Evolutionary conservation across 2,888 invertebrate genomes (phyloP).

Genomic region (Caenorhabditis sp.): DNA sequence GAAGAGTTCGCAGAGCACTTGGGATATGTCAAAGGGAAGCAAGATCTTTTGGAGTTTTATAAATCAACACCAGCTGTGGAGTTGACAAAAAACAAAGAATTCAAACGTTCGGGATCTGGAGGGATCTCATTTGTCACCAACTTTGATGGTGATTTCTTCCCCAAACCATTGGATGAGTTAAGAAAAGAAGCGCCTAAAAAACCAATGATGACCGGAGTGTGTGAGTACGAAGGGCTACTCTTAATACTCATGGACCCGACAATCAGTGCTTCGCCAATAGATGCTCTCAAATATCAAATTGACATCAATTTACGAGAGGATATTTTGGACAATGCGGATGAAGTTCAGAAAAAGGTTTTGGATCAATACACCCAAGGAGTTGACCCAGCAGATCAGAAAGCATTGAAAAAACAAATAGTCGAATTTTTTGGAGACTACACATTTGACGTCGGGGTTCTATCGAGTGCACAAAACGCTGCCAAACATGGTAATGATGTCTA

Average conservation of each 20-base stretch:
- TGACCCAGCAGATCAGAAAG: slow-evolving; percentile 14
- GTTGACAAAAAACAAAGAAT: slow-evolving; percentile 5
- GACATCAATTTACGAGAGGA: slow-evolving; percentile 8
- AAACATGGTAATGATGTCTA: slow-evolving; percentile 39
- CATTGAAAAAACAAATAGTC: slow-evolving; percentile 8
- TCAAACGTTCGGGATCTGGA: slow-evolving; percentile 17
- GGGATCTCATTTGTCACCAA: slow-evolving; percentile 9
- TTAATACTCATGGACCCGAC: neutral
- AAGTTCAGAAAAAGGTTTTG: slow-evolving; percentile 19
- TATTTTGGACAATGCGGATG: slow-evolving; percentile 8
- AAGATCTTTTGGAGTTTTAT: slow-evolving; percentile 8
- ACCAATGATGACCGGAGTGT: slow-evolving; percentile 15
- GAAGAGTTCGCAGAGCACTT: slow-evolving; percentile 11
- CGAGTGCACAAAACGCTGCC: slow-evolving; percentile 27
- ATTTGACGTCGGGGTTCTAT: slow-evolving; percentile 26
- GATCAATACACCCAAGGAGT: slow-evolving; percentile 27
- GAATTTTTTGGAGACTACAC: slow-evolving; percentile 34
- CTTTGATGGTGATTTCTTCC: slow-evolving; percentile 23
- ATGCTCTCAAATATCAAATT: slow-evolving; percentile 7
- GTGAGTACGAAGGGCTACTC: slow-evolving; percentile 26
- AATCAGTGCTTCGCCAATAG: neutral
- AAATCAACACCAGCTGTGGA: slow-evolving; percentile 7
- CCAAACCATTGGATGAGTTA: slow-evolving; percentile 26
- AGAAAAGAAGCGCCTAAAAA: slow-evolving; percentile 29
- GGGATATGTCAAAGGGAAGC: slow-evolving; percentile 2